Evolutionary conservation across 2,797 vertebrate genomes (phyloP).

Genomic region (Sarcoramphus papa): DNA sequence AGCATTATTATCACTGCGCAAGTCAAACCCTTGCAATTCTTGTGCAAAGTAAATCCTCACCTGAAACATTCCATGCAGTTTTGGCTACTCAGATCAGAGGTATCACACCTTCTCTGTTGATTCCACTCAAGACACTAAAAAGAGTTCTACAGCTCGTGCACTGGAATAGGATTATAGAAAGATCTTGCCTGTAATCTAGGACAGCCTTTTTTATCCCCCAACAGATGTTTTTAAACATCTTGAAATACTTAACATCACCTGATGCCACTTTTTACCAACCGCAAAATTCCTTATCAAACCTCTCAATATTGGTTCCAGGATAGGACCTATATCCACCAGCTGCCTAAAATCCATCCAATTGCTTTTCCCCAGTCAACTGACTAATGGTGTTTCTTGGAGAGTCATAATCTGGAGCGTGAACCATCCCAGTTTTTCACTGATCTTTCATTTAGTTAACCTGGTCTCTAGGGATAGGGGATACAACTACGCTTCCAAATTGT

Average conservation of each 20-base stretch:
- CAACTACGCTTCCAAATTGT: rapidly evolving
- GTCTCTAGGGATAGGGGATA: not conserved
- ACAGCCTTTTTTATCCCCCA: not conserved
- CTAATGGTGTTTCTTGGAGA: no score
- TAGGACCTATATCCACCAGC: not conserved
- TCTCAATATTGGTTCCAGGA: not conserved
- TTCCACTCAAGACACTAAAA: not conserved
- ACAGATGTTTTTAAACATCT: not conserved
- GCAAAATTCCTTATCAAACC: not conserved
- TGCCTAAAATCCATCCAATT: not conserved
- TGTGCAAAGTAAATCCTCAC: not conserved
- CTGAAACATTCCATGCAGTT: not conserved
- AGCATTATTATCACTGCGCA: not conserved
- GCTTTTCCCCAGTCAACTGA: not conserved
- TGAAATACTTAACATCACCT: not conserved
- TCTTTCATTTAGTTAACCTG: not conserved
- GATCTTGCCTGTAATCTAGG: not conserved
- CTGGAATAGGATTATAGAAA: not conserved
- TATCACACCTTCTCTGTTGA: not conserved
- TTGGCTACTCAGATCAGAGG: not conserved
- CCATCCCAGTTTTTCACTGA: not conserved
- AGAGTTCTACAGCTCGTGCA: not conserved
- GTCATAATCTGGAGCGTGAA: not conserved
- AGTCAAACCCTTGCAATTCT: not conserved
- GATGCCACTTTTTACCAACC: not conserved